These are phyloP conservation scores for Sialis fuliginosa DNA, from an alignment of 2,888 invertebrate species.

Conservation along the genomic window DNA sequence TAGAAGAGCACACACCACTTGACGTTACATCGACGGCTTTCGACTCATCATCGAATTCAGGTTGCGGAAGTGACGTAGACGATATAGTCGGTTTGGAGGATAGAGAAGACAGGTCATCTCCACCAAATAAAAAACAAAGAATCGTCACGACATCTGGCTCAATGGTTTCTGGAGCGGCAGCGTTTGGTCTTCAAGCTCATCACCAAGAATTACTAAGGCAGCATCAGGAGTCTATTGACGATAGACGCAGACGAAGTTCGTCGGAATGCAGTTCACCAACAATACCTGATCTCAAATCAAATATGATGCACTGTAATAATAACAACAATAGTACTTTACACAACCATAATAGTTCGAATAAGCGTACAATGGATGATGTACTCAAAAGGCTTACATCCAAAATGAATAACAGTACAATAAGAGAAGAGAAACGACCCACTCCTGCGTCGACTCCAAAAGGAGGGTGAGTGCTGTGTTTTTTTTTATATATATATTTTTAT, in stretches of 20 bases:
- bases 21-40: constrained; percentile 26
- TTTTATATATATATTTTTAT: background rate
- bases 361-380: constrained; percentile 83
- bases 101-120: constrained; percentile 22
- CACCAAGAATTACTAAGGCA: constrained; percentile 31
- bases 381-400: constrained; percentile 69
- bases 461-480: background rate
- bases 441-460: constrained; percentile 40
- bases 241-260: constrained; percentile 26
- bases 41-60: constrained; percentile 22
- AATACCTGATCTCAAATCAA: constrained; percentile 39
- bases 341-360: constrained; percentile 43
- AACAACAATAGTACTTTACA: constrained; percentile 44
- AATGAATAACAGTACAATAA: constrained; percentile 60
- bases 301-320: constrained; percentile 36
- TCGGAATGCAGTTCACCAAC: constrained; percentile 60
- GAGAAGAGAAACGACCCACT: constrained; percentile 52
- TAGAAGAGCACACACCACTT: constrained; percentile 40
- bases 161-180: constrained; percentile 13
- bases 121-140: constrained; percentile 26
- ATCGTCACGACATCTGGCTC: constrained; percentile 15
- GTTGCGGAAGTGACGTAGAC: constrained; percentile 24
- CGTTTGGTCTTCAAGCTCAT: constrained; percentile 26
- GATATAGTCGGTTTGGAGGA: constrained; percentile 19
- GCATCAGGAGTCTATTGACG: constrained; percentile 18